Conservation (phyloP, 2,888 invertebrate species). For the Pecten maximus region DNA sequence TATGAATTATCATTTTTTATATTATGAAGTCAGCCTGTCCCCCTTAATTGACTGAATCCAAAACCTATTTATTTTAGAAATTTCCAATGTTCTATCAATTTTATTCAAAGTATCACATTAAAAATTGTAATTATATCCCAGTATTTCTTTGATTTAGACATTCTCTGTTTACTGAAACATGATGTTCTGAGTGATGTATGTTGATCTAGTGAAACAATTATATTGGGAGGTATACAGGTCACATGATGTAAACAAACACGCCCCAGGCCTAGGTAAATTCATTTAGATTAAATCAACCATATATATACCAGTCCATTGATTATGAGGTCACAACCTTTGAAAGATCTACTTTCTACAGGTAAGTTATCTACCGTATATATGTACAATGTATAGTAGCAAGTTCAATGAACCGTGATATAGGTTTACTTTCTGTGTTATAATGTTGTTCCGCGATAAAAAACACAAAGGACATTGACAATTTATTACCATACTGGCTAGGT, state of each 20-base stretch:
- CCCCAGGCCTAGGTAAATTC: not conserved
- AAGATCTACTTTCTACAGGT: not conserved
- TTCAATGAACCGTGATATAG: not conserved
- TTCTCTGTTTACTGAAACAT: no score
- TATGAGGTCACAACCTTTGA: not conserved
- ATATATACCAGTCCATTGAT: not conserved
- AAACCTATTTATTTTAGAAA: no score
- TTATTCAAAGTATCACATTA: no score
- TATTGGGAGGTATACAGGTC: no score
- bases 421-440: conserved; percentile 9
- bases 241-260: not conserved
- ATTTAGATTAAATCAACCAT: not conserved
- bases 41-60: no score
- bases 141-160: no score
- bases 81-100: no score
- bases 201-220: no score
- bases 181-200: no score
- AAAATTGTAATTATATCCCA: no score
- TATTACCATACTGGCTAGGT: not conserved
- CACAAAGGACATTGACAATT: not conserved
- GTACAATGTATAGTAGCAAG: not conserved
- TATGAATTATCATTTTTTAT: no score
- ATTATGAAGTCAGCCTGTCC: no score
- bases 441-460: not conserved
- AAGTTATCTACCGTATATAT: not conserved